Conservation (phyloP, 1,140 invertebrate species). For the Philopotamus ludificatus region DNA sequence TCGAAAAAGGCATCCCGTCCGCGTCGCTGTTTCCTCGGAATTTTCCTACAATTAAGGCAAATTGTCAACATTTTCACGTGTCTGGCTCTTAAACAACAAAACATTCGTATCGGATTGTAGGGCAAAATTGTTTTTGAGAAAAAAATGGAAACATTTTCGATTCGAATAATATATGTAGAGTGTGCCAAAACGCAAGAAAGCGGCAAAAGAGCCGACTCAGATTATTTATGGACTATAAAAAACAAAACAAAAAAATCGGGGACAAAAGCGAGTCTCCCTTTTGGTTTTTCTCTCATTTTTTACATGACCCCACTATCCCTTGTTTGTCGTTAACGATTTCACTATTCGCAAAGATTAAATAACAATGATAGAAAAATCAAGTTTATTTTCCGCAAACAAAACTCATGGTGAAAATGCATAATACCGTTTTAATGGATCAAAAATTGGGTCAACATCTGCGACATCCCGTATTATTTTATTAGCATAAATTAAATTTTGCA, state of each 20-base stretch:
- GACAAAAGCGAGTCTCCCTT: neutral
- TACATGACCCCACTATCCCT: neutral
- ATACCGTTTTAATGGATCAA: too few species aligned
- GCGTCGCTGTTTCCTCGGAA: too few species aligned
- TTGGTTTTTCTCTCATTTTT: conserved; percentile 5
- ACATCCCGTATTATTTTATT: too few species aligned
- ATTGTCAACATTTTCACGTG: neutral
- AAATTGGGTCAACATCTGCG: too few species aligned
- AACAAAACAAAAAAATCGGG: neutral
- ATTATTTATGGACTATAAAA: conserved; percentile 19
- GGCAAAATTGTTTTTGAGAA: too few species aligned
- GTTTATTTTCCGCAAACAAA: too few species aligned
- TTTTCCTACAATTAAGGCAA: neutral
- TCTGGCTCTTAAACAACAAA: neutral
- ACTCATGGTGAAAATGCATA: too few species aligned
- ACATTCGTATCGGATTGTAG: too few species aligned
- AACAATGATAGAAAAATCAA: too few species aligned
- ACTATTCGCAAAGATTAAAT: neutral
- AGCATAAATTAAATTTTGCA: too few species aligned
- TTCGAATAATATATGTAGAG: conserved; percentile 3
- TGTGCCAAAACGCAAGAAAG: conserved; percentile 3
- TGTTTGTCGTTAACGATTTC: neutral
- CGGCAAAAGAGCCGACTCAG: neutral
- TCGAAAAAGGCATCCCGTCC: too few species aligned
- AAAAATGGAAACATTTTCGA: conserved; percentile 18